Conservation (phyloP, 2,888 invertebrate species). For the Adineta ricciae region DNA sequence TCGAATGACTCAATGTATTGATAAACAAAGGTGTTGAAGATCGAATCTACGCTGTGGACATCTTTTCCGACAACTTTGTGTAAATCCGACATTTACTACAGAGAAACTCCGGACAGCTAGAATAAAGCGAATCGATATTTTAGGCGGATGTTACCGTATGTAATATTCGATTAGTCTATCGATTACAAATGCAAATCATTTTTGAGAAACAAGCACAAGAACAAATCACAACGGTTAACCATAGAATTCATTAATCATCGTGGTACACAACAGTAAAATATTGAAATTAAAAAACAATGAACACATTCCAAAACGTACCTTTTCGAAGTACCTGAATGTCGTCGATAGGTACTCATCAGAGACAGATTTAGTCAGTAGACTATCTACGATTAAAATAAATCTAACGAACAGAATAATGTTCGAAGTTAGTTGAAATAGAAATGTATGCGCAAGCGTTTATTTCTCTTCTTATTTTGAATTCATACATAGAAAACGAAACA, state of each 20-base stretch:
- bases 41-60: neutral
- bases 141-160: neutral
- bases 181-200: neutral
- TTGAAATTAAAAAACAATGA: neutral
- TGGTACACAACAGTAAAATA: too few relatives aligned
- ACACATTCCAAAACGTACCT: neutral
- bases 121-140: neutral
- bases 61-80: neutral
- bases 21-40: neutral
- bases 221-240: too few relatives aligned
- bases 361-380: neutral
- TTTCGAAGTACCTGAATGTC: neutral
- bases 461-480: neutral
- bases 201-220: too few relatives aligned
- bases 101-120: neutral
- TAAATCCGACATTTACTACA: neutral
- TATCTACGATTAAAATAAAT: conserved; percentile 8
- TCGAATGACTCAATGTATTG: neutral
- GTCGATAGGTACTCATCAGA: neutral
- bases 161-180: neutral
- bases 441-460: neutral
- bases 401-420: neutral
- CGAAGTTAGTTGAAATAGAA: too few relatives aligned
- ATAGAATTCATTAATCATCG: too few relatives aligned
- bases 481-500: neutral